phyloP scores from a whole-genome alignment of 2,797 vertebrate species.

The Epinephelus awoara region DNA sequence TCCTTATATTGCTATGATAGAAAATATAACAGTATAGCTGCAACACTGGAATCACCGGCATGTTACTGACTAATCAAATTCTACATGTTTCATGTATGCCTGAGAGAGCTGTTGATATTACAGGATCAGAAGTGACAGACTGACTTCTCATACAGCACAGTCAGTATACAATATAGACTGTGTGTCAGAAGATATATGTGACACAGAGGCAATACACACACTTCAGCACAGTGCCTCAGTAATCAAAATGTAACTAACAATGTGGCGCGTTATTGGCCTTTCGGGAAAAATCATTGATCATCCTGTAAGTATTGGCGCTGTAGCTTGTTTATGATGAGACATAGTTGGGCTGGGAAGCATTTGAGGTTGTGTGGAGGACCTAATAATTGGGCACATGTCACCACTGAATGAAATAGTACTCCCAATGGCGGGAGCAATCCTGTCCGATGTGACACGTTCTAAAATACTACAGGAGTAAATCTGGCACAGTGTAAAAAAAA shows the following conservation, averaged over 20 bases:
- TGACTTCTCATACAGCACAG: slow-evolving; percentile 17
- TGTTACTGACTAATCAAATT: slow-evolving; percentile 47
- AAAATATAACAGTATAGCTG: slow-evolving; percentile 25
- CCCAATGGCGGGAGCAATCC: slow-evolving; percentile 67
- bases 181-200: slow-evolving; percentile 44
- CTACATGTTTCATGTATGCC: slow-evolving; percentile 26
- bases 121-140: slow-evolving; percentile 17
- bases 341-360: slow-evolving; percentile 63
- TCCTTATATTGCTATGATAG: slow-evolving; percentile 65
- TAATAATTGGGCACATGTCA: slow-evolving; percentile 80
- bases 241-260: slow-evolving; percentile 70
- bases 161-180: slow-evolving; percentile 7
- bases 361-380: slow-evolving; percentile 69
- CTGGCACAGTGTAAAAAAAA: slow-evolving; percentile 36
- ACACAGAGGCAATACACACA: slow-evolving; percentile 38
- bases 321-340: slow-evolving; percentile 71
- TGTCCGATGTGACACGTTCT: slow-evolving; percentile 70
- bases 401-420: slow-evolving; percentile 78
- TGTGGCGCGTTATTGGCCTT: slow-evolving; percentile 67
- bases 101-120: slow-evolving; percentile 24
- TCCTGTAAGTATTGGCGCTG: slow-evolving; percentile 50
- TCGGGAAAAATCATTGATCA: slow-evolving; percentile 73
- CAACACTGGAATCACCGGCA: not conserved
- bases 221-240: slow-evolving; percentile 26
- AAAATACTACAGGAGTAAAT: slow-evolving; percentile 79